Base-by-base conservation (phyloP, 2,888 invertebrate species). In the Pteria penguin region DNA sequence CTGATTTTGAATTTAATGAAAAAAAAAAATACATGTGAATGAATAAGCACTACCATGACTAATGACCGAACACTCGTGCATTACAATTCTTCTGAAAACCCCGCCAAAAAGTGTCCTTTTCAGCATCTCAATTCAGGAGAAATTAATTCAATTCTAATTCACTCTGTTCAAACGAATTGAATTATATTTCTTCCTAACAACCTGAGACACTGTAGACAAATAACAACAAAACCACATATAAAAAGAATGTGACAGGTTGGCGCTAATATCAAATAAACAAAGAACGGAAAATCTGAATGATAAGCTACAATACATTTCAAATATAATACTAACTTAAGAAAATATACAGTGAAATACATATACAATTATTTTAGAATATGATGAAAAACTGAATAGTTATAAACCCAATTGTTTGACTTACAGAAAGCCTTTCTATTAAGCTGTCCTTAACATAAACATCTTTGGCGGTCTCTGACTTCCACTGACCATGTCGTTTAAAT, bases 401-500 rank as follows among this genome's bases (percentile, higher is more conserved):
- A n/a, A n/a, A n/a, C n/a, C n/a, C n/a, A n/a, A n/a, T n/a, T n/a
- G n/a, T n/a, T n/a, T n/a, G n/a, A n/a, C n/a, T n/a, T n/a, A 45
- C 45, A 14, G 45, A 45, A 14, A 45, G 18, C 18, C 45, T 8
- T 45, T 8, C 8, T 45, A 18, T 18, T 18, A 57, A 24, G 22
- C 18, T 57, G 24, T 57, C 18, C 24, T 57, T 57, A 22, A 57
- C 22, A 22, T 57, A 24, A 57, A 11, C 57, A 22, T 57, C 57
- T 27, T 4, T 63, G 24, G 63, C 63, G 27, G 18, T n/a, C 18
- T 63, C 63, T n/a, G 63, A 32, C 22, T 36, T 26, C 63, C 63
- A 63, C 27, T 33, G 63, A 18, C 63, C 32, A 63, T 63, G 63
- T 4, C 63, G 63, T 27, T 63, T 63, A 18, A 63, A 63, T n/a